Base-by-base conservation (phyloP, 2,113 vertebrate genomes). In the Amazona guildingii region DNA sequence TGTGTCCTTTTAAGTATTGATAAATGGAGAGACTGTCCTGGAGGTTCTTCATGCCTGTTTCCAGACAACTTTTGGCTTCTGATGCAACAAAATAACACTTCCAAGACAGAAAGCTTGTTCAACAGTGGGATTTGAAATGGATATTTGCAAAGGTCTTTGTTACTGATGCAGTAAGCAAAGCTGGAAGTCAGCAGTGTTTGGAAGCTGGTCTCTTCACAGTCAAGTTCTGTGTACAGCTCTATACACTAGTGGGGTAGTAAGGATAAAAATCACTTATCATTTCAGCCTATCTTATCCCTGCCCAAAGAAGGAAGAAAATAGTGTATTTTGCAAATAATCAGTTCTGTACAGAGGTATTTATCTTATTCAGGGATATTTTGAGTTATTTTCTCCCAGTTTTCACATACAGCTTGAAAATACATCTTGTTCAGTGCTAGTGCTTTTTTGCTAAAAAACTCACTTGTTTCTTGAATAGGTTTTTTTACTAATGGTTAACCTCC, bases 1-100 rank as follows among this genome's bases (percentile, higher is more conserved):
- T 75, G 12, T 82, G 81, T 91, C 66, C 74, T 95, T 89, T 73
- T 75, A 91, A 92, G 37, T 89, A 43, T 87, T 69, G 81, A 57
- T 90, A 62, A 87, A 75, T n/a, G 52, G 33, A 68, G 70, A 51
- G 13, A 35, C n/a, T 25, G 5, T 79, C 74, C 27, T 74, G 51
- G 51, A 67, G 63, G 48, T 74, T 93, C 49, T 66, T 83, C 68
- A 70, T 28, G 41, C 44, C n/a, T 67, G 1, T 66, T 83, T 70
- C 48, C 62, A 76, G 48, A 41, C 18, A 77, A 48, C 17, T 88
- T 79, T 52, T 81, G 66, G 39, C 35, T 94, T 93, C 25, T 93
- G n/a, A 57, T 83, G 66, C 35, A 69, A 41, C 27, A 78, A 41
- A 61, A 74, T 86, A 29, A 0, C 17, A 59, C 29, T 92, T 94